These are phyloP conservation scores for Acipenser ruthenus DNA, from an alignment of 2,797 vertebrate genomes.

Conservation along the genomic window DNA sequence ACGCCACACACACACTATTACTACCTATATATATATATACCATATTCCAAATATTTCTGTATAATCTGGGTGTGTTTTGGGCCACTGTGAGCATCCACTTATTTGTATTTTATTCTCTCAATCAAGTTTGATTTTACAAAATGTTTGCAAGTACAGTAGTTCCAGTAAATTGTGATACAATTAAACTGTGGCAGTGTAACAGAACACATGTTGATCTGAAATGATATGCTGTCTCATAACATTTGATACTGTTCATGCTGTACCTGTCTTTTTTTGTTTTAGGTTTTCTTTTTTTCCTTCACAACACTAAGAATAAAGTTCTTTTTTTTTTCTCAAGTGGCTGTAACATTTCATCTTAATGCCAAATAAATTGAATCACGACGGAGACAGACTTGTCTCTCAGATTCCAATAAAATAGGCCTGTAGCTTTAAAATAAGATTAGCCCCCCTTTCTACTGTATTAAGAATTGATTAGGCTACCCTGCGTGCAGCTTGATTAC, in stretches of 20 bases:
- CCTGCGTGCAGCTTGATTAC: neutral
- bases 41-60: too few relatives aligned
- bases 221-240: constrained; percentile 56
- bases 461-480: neutral
- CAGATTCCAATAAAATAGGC: too few relatives aligned
- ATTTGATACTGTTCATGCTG: constrained; percentile 57
- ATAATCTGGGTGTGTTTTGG: too few relatives aligned
- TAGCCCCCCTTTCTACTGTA: neutral
- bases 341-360: constrained; percentile 83
- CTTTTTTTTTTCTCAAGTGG: constrained; percentile 60
- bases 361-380: constrained; percentile 92
- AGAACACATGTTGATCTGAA: constrained; percentile 47
- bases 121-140: constrained; percentile 20
- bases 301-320: constrained; percentile 43
- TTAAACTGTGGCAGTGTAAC: constrained; percentile 50
- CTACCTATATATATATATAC: too few relatives aligned
- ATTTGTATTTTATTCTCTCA: constrained; percentile 12
- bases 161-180: constrained; percentile 46
- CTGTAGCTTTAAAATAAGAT: too few relatives aligned
- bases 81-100: too few relatives aligned
- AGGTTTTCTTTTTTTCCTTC: too few relatives aligned
- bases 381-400: constrained; percentile 31
- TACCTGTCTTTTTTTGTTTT: constrained; percentile 36
- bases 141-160: constrained; percentile 25
- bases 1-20: too few relatives aligned